phyloP scores from a whole-genome alignment of 2,113 vertebrate genomes.

The Trogon surrucura region DNA sequence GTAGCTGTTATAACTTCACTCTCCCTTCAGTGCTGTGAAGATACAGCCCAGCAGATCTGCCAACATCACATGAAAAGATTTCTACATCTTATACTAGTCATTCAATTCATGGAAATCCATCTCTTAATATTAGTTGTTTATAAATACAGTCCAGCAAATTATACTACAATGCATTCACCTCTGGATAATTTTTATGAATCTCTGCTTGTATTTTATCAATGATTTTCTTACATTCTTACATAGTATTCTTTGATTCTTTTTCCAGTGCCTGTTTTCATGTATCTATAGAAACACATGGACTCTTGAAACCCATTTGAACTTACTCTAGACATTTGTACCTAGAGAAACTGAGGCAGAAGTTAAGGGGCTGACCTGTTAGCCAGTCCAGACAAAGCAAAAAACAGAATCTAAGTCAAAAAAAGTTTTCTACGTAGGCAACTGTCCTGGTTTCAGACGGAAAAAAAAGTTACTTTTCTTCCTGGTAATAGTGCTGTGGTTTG shows the following conservation, averaged over 20 bases:
- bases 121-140: neutral
- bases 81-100: neutral
- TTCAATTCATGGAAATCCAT: neutral
- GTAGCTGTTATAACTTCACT: neutral
- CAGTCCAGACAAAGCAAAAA: neutral
- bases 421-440: neutral
- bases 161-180: neutral
- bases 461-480: too few relatives aligned
- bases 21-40: neutral
- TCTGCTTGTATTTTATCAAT: neutral
- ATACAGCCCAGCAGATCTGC: neutral
- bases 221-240: neutral
- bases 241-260: neutral
- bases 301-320: neutral
- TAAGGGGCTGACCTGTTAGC: neutral
- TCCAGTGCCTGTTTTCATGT: neutral
- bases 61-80: neutral
- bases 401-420: neutral
- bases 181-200: neutral
- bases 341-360: neutral
- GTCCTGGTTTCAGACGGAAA: too few relatives aligned
- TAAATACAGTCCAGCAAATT: neutral
- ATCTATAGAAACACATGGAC: fast-evolving
- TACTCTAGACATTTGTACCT: neutral
- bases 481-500: too few relatives aligned